These are phyloP conservation scores for Muscidifurax raptorellus DNA, from an alignment of 1,140 invertebrate species.

Conservation along the genomic window DNA sequence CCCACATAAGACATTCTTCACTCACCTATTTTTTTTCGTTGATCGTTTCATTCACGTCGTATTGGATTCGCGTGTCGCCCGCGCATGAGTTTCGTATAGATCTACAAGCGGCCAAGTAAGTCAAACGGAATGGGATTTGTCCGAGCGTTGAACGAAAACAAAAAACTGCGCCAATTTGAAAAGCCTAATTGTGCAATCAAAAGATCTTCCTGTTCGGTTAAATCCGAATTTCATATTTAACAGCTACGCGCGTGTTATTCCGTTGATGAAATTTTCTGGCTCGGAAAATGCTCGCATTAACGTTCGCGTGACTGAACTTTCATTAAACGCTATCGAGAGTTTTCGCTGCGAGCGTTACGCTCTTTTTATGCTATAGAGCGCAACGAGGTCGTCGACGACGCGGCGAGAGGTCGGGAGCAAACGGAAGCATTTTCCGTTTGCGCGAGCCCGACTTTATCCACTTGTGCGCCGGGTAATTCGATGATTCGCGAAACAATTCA, in stretches of 20 bases:
- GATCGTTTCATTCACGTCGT: too few species aligned
- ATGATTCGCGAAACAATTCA: slow-evolving; percentile 42
- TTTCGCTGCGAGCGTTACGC: background rate
- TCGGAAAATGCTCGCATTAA: background rate
- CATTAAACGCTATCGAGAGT: slow-evolving; percentile 15
- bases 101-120: too few species aligned
- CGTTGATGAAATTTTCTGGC: background rate
- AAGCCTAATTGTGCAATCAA: too few species aligned
- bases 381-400: slow-evolving; percentile 5
- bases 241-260: background rate
- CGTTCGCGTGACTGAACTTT: slow-evolving; percentile 29
- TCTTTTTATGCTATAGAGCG: background rate
- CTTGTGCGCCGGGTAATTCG: slow-evolving; percentile 35
- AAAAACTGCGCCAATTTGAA: too few species aligned
- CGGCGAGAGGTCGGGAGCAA: background rate
- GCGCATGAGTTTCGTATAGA: background rate
- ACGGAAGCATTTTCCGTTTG: slow-evolving; percentile 1
- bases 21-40: too few species aligned
- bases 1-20: too few species aligned
- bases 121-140: too few species aligned
- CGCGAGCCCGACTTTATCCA: slow-evolving; percentile 21
- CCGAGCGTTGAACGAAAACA: too few species aligned
- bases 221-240: too few species aligned
- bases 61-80: background rate
- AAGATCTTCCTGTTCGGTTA: too few species aligned